Conservation (phyloP, 2,113 vertebrate genomes). For the Grammomys surdaster region DNA sequence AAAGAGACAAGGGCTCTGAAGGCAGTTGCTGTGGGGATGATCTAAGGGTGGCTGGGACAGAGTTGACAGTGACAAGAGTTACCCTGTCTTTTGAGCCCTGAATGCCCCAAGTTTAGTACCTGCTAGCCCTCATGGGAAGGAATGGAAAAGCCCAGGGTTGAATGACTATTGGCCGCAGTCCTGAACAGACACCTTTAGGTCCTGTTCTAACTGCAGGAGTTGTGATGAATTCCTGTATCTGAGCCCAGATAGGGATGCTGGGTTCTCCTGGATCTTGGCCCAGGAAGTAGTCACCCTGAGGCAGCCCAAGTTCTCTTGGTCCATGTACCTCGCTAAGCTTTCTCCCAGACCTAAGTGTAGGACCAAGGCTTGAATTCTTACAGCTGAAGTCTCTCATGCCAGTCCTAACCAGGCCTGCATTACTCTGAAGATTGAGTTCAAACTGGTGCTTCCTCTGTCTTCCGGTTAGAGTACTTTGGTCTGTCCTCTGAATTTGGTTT, state of each 20-base stretch:
- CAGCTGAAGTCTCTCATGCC: not conserved
- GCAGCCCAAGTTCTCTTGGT: not conserved
- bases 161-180: not conserved
- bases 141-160: not conserved
- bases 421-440: not conserved
- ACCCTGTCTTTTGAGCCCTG: not conserved
- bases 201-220: not conserved
- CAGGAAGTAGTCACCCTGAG: conserved; percentile 19
- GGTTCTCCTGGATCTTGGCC: conserved; percentile 39
- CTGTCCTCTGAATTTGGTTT: conserved; percentile 33
- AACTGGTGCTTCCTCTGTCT: not conserved
- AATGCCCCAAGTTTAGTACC: not conserved
- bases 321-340: not conserved
- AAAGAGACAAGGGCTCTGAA: not conserved
- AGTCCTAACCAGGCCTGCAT: not conserved
- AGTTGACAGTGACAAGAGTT: conserved; percentile 11
- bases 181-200: not conserved
- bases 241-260: conserved; percentile 5
- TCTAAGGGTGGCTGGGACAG: not conserved
- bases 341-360: not conserved
- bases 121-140: not conserved
- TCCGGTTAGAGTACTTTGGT: conserved; percentile 19
- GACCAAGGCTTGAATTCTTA: not conserved
- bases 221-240: not conserved
- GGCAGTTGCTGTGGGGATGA: not conserved